These are phyloP conservation scores for Oreochromis aureus DNA, from an alignment of 2,113 vertebrate species.

Conservation along the genomic window DNA sequence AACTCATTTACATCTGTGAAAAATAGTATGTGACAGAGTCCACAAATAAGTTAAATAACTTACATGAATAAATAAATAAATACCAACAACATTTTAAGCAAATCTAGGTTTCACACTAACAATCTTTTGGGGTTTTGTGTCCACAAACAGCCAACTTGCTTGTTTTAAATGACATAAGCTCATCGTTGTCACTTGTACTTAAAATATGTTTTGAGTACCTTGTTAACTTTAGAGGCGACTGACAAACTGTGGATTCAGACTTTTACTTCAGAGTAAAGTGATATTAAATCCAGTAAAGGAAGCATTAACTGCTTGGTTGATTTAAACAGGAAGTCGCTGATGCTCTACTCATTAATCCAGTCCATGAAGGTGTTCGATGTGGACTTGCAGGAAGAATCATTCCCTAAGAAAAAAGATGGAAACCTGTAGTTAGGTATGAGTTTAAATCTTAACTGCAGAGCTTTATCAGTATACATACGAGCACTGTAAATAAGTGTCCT, in stretches of 20 bases:
- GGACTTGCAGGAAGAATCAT: constrained; percentile 40
- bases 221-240: neutral
- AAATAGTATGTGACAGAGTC: neutral
- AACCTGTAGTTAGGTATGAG: neutral
- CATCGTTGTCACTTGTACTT: neutral
- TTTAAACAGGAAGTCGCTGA: neutral
- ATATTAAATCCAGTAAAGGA: neutral
- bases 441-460: neutral
- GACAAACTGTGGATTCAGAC: neutral
- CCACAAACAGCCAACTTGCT: neutral
- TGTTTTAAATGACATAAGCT: neutral
- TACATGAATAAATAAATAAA: constrained; percentile 5
- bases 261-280: neutral
- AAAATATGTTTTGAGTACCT: neutral
- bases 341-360: constrained; percentile 77
- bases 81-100: neutral
- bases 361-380: constrained; percentile 78
- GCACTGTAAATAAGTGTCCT: neutral
- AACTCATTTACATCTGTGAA: neutral
- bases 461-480: neutral
- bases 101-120: neutral
- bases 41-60: constrained; percentile 20
- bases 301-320: neutral
- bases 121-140: neutral
- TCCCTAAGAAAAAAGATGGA: constrained; percentile 29